A percentile compares a stretch with the other conserved stretches of the same genome.
phyloP scores from a whole-genome alignment of 1,140 invertebrate species.

The Ganaspis sp. region DNA sequence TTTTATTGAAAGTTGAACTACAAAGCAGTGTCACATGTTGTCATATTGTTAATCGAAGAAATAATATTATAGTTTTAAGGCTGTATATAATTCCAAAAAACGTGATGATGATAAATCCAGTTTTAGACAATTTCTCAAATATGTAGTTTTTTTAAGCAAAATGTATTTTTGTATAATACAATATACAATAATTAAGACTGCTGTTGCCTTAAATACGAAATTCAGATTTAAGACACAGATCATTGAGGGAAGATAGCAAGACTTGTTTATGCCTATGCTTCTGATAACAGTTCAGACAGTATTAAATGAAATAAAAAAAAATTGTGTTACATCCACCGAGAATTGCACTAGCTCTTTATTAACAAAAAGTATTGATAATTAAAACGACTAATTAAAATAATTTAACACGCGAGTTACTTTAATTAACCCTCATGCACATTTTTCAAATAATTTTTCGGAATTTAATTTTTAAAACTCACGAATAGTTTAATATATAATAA shows the following conservation, averaged over 20 bases:
- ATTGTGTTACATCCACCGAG: neutral
- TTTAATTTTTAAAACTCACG: no score
- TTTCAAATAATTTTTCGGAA: no score
- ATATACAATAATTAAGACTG: slow-evolving; percentile 55
- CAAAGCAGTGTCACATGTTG: slow-evolving; percentile 8
- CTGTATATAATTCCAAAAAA: slow-evolving; percentile 15
- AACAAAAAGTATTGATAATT: slow-evolving; percentile 34
- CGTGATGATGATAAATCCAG: slow-evolving; percentile 14
- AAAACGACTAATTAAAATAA: slow-evolving; percentile 28
- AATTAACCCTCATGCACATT: no score
- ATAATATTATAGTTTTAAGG: slow-evolving; percentile 6
- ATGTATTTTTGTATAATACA: slow-evolving; percentile 59
- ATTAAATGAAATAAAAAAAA: slow-evolving; percentile 44
- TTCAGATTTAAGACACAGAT: slow-evolving; percentile 39
- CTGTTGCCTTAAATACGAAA: slow-evolving; percentile 54
- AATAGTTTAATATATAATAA: no score
- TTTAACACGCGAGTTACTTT: neutral
- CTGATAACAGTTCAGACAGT: slow-evolving; percentile 42
- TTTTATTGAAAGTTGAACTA: slow-evolving; percentile 24
- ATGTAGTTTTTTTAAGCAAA: slow-evolving; percentile 37
- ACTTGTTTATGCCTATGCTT: slow-evolving; percentile 34
- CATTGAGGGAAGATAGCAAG: slow-evolving; percentile 28
- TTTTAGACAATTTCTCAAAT: slow-evolving; percentile 28
- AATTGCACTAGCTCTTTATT: slow-evolving; percentile 9
- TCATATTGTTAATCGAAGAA: slow-evolving; percentile 16